These are phyloP conservation scores for Leptocoma aspasia DNA, from an alignment of 2,113 vertebrate species.

Conservation along the genomic window DNA sequence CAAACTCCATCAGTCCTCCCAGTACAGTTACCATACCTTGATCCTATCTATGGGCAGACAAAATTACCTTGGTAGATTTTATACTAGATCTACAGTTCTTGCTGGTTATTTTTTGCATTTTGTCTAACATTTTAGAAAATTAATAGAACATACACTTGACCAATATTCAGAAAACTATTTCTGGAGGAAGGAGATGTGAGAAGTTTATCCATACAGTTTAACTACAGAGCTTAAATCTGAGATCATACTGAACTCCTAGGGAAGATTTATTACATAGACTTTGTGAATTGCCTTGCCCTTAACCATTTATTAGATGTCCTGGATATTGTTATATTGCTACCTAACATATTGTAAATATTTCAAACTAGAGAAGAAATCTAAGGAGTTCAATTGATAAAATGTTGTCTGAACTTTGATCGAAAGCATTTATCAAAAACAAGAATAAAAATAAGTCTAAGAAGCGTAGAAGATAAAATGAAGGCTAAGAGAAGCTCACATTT, in stretches of 20 bases:
- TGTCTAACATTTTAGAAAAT: not conserved
- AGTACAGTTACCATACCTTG: not conserved
- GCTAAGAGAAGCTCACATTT: not conserved
- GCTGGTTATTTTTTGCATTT: not conserved
- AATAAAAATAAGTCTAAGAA: not conserved
- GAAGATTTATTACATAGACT: not conserved
- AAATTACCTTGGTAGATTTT: not conserved
- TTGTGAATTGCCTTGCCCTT: not conserved
- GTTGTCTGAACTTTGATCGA: not conserved
- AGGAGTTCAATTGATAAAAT: not conserved
- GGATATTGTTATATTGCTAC: not conserved
- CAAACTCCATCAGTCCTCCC: not conserved
- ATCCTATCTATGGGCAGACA: not conserved
- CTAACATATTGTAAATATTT: not conserved
- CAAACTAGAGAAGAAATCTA: not conserved
- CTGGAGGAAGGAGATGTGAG: not conserved
- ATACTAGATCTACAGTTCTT: not conserved
- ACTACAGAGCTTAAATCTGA: not conserved
- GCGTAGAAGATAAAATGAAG: not conserved
- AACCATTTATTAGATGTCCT: not conserved
- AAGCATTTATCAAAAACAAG: not conserved
- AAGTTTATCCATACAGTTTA: not conserved
- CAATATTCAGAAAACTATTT: not conserved
- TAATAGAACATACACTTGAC: not conserved
- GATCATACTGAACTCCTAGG: not conserved